A percentile compares a stretch with the other conserved stretches of the same genome.
phyloP scores from a whole-genome alignment of 2,888 invertebrate genomes.

The Cataglyphis albicans region DNA sequence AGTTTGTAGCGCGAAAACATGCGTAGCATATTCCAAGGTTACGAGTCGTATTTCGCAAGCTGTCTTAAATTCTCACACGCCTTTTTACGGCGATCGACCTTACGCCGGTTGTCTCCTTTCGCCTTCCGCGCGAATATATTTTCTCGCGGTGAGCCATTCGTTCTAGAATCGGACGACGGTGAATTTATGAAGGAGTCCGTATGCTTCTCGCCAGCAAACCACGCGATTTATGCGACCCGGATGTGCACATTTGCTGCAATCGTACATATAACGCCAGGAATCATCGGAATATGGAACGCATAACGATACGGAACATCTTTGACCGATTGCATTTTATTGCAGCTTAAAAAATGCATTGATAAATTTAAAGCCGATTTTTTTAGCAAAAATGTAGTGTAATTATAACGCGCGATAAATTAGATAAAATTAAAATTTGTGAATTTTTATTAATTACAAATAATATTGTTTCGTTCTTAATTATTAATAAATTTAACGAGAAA shows the following conservation, averaged over 20 bases:
- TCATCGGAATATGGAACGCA: constrained; percentile 12
- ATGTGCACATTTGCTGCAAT: constrained; percentile 34
- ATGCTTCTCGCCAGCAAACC: constrained; percentile 10
- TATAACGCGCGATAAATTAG: neutral
- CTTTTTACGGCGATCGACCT: constrained; percentile 54
- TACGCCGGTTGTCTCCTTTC: constrained; percentile 56
- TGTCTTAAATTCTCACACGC: constrained; percentile 59
- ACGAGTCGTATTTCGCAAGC: constrained; percentile 65
- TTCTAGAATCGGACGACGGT: constrained; percentile 43
- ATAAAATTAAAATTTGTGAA: neutral
- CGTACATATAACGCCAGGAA: constrained; percentile 22
- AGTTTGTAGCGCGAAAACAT: constrained; percentile 49
- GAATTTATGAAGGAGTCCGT: constrained; percentile 42
- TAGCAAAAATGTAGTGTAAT: neutral
- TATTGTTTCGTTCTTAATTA: neutral
- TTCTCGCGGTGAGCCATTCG: constrained; percentile 21
- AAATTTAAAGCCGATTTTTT: neutral
- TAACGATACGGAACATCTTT: neutral
- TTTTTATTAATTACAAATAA: neutral
- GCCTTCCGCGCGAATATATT: constrained; percentile 50
- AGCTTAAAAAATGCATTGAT: neutral
- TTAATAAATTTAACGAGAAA: neutral
- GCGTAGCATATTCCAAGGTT: constrained; percentile 59
- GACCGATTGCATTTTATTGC: constrained; percentile 11
- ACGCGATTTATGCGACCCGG: constrained; percentile 48